These are phyloP conservation scores for Brachyhypopomus gauderio DNA, from an alignment of 2,113 vertebrate species.

Conservation along the genomic window DNA sequence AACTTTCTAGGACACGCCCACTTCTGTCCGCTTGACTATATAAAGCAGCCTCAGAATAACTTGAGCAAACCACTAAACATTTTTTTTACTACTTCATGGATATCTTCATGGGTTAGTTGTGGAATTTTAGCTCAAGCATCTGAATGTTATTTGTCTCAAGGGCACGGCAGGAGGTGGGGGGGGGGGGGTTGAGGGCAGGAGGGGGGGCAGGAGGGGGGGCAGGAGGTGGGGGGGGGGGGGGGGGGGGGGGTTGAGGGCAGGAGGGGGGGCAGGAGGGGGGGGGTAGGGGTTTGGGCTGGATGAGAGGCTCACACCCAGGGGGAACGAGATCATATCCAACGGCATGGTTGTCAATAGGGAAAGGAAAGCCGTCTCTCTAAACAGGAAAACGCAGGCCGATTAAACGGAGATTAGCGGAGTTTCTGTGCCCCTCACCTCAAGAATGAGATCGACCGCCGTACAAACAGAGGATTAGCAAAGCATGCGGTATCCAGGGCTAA, in stretches of 20 bases:
- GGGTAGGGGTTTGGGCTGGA: not conserved
- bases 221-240: no score
- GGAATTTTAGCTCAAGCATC: slow-evolving; percentile 15
- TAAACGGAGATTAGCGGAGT: slow-evolving; percentile 45
- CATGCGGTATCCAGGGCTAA: slow-evolving; percentile 42
- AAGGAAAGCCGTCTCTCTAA: slow-evolving; percentile 24
- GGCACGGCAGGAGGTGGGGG: not conserved
- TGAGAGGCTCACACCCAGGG: not conserved
- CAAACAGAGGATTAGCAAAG: slow-evolving; percentile 52
- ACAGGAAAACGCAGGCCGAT: slow-evolving; percentile 51
- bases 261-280: not conserved
- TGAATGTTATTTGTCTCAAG: not conserved
- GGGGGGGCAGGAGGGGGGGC: not conserved
- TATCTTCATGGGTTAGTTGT: not conserved
- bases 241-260: not conserved
- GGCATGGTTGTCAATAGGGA: slow-evolving; percentile 27
- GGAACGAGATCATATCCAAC: slow-evolving; percentile 33
- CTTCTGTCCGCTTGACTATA: not conserved
- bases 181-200: not conserved
- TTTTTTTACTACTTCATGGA: not conserved
- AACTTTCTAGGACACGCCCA: not conserved
- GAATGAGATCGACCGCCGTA: slow-evolving; percentile 7
- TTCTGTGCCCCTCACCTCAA: slow-evolving; percentile 6
- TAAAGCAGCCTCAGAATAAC: not conserved
- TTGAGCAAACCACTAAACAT: not conserved